Conservation (phyloP, 2,888 invertebrate genomes). For the Cephus runcator region DNA sequence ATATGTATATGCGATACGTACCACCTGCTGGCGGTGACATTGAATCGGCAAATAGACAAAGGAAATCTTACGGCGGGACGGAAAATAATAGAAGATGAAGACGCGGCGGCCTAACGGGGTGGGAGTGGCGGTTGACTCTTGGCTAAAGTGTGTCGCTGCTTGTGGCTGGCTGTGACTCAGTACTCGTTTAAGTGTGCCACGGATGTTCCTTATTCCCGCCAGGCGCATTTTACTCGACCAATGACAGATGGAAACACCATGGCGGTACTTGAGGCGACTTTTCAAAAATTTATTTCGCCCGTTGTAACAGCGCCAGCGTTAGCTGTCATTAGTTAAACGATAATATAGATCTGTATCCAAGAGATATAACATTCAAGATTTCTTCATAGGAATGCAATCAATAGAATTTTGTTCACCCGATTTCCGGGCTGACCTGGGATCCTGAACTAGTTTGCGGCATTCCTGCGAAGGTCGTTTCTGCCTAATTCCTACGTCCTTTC, state of each 20-base stretch:
- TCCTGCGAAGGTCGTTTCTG: neutral
- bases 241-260: neutral
- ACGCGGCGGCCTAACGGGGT: neutral
- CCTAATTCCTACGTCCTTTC: neutral
- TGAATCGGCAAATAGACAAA: slow-evolving; percentile 1
- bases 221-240: neutral
- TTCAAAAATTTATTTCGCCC: neutral
- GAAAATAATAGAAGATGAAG: slow-evolving; percentile 3
- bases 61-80: neutral
- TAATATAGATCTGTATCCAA: neutral
- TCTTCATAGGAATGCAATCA: neutral
- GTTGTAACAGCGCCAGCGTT: neutral
- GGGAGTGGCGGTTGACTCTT: slow-evolving; percentile 12
- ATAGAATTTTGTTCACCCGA: neutral
- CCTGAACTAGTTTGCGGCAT: neutral
- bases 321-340: neutral
- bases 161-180: slow-evolving; percentile 14
- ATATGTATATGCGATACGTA: neutral
- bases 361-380: neutral
- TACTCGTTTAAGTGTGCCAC: slow-evolving; percentile 19
- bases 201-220: slow-evolving; percentile 13
- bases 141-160: slow-evolving; percentile 16
- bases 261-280: neutral
- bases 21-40: neutral
- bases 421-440: neutral